These are phyloP conservation scores for Steromphala cineraria DNA, from an alignment of 2,888 invertebrate species.

Conservation along the genomic window DNA sequence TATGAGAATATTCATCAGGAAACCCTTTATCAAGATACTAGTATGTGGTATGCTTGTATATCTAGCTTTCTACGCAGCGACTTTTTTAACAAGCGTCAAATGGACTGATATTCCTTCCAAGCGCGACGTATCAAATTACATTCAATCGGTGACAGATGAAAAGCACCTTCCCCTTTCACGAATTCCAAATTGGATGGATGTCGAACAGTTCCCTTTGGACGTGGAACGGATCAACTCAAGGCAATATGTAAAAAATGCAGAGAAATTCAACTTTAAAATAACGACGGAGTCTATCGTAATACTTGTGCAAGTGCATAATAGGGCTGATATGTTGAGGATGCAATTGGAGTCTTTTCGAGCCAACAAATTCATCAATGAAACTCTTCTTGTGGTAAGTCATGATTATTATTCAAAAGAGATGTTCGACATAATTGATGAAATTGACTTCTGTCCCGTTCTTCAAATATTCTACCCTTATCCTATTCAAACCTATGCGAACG, in stretches of 20 bases:
- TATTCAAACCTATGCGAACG: background rate
- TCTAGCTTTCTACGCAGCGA: no score
- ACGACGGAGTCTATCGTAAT: background rate
- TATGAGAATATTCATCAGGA: no score
- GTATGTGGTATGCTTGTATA: no score
- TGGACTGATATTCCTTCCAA: no score
- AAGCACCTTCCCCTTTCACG: background rate
- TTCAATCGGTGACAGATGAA: no score
- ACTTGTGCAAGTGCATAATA: slow-evolving; percentile 19
- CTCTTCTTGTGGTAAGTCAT: slow-evolving; percentile 23
- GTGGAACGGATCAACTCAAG: background rate
- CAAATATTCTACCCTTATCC: slow-evolving; percentile 25
- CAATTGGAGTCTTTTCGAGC: slow-evolving; percentile 16
- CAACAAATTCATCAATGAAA: slow-evolving; percentile 16
- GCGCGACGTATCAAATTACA: no score
- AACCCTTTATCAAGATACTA: no score
- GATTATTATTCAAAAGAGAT: background rate
- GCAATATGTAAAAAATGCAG: background rate
- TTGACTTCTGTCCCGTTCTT: slow-evolving; percentile 21
- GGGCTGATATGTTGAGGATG: background rate
- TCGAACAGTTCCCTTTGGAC: background rate
- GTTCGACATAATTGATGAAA: background rate
- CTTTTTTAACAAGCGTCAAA: no score
- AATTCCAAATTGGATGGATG: slow-evolving; percentile 9
- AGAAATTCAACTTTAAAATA: background rate